These are phyloP conservation scores for Acheta domesticus DNA, from an alignment of 2,888 invertebrate species.

Conservation along the genomic window DNA sequence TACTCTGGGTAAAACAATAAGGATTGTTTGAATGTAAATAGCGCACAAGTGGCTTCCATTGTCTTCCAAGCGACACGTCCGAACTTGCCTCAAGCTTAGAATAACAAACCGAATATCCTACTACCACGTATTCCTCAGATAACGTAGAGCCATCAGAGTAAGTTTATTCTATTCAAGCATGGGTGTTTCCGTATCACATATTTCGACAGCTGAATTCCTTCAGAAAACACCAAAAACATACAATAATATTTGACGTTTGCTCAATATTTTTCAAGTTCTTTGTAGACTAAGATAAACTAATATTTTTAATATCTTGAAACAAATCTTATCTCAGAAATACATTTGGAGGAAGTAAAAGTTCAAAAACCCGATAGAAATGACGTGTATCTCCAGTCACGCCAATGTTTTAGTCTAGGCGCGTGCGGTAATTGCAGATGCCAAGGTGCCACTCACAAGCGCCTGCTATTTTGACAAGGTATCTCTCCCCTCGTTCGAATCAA, in stretches of 20 bases:
- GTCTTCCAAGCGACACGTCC: not conserved
- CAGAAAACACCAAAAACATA: too few species aligned
- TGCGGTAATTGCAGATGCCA: not conserved
- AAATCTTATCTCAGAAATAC: not conserved
- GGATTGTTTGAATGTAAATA: constrained; percentile 5
- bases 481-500: not conserved
- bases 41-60: not conserved
- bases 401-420: not conserved
- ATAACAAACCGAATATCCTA: not conserved
- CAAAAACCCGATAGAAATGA: not conserved
- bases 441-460: not conserved
- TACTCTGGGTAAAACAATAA: not conserved
- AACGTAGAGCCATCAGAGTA: too few species aligned
- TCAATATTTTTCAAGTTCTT: too few species aligned
- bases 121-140: too few species aligned
- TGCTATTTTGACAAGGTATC: not conserved
- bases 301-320: too few species aligned
- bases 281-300: too few species aligned
- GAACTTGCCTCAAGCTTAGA: not conserved
- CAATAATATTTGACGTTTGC: too few species aligned
- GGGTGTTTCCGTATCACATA: too few species aligned
- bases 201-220: too few species aligned
- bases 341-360: not conserved
- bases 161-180: too few species aligned
- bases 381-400: too few species aligned